Evolutionary conservation across 53 echinoderm and acorn worm species (phyloP).

Genomic region (Mesocentrotus franciscanus): DNA sequence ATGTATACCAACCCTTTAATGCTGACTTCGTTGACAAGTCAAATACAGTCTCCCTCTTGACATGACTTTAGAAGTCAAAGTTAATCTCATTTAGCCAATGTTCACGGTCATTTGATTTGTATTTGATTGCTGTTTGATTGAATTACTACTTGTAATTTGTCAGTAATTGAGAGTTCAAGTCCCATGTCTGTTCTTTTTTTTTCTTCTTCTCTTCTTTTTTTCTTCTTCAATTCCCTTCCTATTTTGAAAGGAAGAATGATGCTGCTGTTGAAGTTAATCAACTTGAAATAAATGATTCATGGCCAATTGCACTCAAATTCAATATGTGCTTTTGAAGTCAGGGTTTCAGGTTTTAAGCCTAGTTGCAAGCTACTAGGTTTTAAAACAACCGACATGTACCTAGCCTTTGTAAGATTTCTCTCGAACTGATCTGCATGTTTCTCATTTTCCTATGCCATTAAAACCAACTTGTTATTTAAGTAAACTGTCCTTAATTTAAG

Average conservation of each 20-base stretch:
- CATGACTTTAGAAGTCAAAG: conserved; percentile 25
- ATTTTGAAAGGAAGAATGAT: neutral
- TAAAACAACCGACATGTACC: too few species aligned
- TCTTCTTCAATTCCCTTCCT: neutral
- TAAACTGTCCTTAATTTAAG: too few species aligned
- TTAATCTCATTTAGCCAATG: conserved; percentile 16
- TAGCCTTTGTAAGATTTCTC: too few species aligned
- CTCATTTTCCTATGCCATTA: too few species aligned
- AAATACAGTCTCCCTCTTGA: neutral
- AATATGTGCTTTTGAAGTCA: neutral
- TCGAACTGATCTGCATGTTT: too few species aligned
- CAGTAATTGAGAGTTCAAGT: neutral
- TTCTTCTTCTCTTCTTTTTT: neutral
- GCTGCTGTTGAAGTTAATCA: neutral
- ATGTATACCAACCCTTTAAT: neutral
- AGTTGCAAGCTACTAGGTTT: too few species aligned
- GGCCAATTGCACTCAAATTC: neutral
- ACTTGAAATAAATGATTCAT: neutral
- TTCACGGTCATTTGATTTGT: conserved; percentile 28
- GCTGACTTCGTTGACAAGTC: neutral
- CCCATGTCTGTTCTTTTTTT: neutral
- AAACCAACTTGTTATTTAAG: too few species aligned
- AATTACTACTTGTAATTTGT: conserved; percentile 31
- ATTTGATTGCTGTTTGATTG: neutral
- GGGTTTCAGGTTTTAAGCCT: too few species aligned